Evolutionary conservation across 2,797 vertebrate species (phyloP), one percentile per base, ranked within the genome.

Genomic region (Eptatretus atami): DNA sequence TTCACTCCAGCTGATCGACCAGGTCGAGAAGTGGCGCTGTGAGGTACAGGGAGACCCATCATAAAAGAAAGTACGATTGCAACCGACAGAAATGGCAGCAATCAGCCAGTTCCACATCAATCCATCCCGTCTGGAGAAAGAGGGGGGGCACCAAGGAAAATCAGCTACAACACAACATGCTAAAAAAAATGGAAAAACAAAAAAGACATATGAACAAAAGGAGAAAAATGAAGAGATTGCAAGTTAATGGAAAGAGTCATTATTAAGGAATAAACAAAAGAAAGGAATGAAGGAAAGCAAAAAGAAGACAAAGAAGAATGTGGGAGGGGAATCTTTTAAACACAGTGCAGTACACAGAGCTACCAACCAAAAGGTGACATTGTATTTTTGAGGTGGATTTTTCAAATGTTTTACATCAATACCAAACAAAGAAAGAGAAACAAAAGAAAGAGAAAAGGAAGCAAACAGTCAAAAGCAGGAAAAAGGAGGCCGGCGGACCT

Each of bases 41-140:
- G 81, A 1, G 87, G 90, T 66, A 92, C 72, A n/a, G 1, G 88
- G 88, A 54, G 88, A 98, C 61, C 90, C 90, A 0, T 96, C 88
- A 0, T 95, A 96, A 14, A 95, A n/a, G n/a, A 70, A 65, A 94
- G 87, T 71, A 95, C 75, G 0, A 85, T 83, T 1, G 83, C 80
- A n/a, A 31, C 88, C 90, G 0, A 82, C 80, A 52, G 87, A 82
- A 57, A 95, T 76, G 1, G 83, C 77, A 1, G 82, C 78, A 67
- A 94, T 73, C 69, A 88, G 70, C 90, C 90, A 98, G 71, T 98
- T 98, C 90, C 90, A 98, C 88, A 96, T 93, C 88, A n/a, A 98
- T 98, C 90, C 90, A 95, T 70, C 90, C 88, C 0, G 76, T 84
- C 87, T 96, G 68, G 14, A 64, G 24, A 60, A n/a, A 60, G 31